Conservation (phyloP, 2,888 invertebrate genomes). For the Dyspetes luteomarginatus region DNA sequence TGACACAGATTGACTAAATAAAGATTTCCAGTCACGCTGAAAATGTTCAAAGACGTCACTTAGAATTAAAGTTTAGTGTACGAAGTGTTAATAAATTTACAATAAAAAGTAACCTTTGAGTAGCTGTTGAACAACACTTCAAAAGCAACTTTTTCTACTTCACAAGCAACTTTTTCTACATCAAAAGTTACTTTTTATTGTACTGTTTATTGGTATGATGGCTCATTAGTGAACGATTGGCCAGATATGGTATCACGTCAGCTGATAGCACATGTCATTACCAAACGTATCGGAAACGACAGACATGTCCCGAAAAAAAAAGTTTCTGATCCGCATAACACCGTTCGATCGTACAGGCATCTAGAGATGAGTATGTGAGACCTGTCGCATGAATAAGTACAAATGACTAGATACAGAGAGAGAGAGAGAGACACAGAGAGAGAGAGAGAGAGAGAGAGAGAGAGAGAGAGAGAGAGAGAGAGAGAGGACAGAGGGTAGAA, state of each 20-base stretch:
- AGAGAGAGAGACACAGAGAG: constrained; percentile 10
- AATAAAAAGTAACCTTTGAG: too few species aligned
- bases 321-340: not conserved
- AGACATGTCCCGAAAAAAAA: not conserved
- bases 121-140: too few species aligned
- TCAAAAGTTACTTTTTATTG: too few species aligned
- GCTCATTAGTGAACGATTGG: too few species aligned
- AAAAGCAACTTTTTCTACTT: too few species aligned
- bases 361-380: not conserved
- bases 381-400: constrained; percentile 13
- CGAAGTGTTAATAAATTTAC: too few species aligned
- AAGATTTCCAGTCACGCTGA: too few species aligned
- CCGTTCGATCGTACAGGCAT: not conserved
- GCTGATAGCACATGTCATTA: not conserved
- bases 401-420: not conserved
- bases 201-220: too few species aligned
- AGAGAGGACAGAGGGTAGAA: constrained; percentile 7
- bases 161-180: too few species aligned
- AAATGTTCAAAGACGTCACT: too few species aligned
- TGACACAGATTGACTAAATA: not conserved
- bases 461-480: constrained; percentile 5
- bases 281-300: not conserved
- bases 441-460: constrained; percentile 1
- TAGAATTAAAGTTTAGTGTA: too few species aligned
- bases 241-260: not conserved